Conservation (phyloP, 2,113 vertebrate genomes). For the Struthidea cinerea region DNA sequence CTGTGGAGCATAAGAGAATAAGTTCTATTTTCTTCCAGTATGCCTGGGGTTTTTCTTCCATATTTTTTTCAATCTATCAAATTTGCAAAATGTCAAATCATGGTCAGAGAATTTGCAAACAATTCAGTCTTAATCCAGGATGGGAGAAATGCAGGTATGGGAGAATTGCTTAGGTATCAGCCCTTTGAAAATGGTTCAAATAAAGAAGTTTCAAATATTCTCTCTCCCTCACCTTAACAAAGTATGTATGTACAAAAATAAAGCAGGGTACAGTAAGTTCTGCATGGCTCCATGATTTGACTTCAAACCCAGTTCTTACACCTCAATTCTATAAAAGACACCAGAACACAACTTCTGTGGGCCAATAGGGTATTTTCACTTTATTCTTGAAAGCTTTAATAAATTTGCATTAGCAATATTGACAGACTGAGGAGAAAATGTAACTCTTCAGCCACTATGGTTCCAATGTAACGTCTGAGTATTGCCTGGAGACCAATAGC, state of each 20-base stretch:
- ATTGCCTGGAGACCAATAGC: background rate
- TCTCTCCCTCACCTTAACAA: background rate
- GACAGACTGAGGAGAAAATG: background rate
- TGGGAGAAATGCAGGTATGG: background rate
- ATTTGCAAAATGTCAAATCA: background rate
- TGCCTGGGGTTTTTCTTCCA: background rate
- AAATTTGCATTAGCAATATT: background rate
- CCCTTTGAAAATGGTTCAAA: background rate
- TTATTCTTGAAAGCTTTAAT: background rate
- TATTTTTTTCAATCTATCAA: background rate
- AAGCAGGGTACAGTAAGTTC: background rate
- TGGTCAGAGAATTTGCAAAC: background rate
- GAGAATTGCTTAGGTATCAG: background rate
- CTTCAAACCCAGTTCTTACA: background rate
- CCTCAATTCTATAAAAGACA: fast-evolving
- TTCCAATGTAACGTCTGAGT: background rate
- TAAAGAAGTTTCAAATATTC: background rate
- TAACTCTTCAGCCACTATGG: background rate
- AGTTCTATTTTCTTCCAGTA: background rate
- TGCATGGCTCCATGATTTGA: background rate
- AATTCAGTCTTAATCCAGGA: background rate
- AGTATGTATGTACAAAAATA: background rate
- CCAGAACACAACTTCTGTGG: background rate
- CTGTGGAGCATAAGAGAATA: background rate
- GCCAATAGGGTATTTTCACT: background rate